Evolutionary conservation across 1,140 invertebrate species (phyloP).

Genomic region (Potamilus streckersoni): DNA sequence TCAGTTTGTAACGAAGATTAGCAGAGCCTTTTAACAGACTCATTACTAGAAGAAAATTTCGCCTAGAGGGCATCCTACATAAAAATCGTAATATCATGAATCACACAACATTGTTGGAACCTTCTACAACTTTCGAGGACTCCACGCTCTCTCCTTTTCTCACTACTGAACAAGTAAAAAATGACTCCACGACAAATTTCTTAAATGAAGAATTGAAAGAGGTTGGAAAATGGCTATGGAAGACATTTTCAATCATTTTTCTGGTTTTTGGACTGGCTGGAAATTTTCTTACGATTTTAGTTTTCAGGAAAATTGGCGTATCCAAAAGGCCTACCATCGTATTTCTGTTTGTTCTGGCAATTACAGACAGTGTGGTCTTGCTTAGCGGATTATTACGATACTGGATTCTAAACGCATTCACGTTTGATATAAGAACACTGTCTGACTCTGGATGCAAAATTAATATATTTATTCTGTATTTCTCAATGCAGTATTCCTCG

Average conservation of each 20-base stretch:
- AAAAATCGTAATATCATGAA: too few species aligned
- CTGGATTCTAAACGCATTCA: constrained; percentile 37
- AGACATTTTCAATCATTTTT: constrained; percentile 27
- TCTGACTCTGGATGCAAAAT: constrained; percentile 40
- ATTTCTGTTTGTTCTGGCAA: constrained; percentile 35
- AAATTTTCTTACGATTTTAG: constrained; percentile 33
- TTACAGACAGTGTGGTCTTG: constrained; percentile 42
- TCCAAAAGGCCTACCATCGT: constrained; percentile 23
- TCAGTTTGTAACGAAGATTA: too few species aligned
- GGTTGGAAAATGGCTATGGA: constrained; percentile 26
- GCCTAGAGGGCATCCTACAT: too few species aligned
- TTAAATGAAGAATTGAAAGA: too few species aligned
- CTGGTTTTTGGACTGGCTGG: constrained; percentile 34
- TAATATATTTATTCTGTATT: constrained; percentile 48
- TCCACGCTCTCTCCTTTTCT: too few species aligned
- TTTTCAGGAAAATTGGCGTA: constrained; percentile 20
- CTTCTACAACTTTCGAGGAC: too few species aligned
- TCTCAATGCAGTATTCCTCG: constrained; percentile 48
- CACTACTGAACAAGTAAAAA: too few species aligned
- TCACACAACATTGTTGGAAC: too few species aligned
- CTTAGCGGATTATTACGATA: constrained; percentile 39
- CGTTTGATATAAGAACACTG: constrained; percentile 37
- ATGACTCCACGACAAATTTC: too few species aligned
- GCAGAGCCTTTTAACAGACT: too few species aligned
- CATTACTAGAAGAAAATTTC: too few species aligned